Base-by-base conservation (phyloP, 2,113 vertebrate genomes). In the Brevimyrus niger region DNA sequence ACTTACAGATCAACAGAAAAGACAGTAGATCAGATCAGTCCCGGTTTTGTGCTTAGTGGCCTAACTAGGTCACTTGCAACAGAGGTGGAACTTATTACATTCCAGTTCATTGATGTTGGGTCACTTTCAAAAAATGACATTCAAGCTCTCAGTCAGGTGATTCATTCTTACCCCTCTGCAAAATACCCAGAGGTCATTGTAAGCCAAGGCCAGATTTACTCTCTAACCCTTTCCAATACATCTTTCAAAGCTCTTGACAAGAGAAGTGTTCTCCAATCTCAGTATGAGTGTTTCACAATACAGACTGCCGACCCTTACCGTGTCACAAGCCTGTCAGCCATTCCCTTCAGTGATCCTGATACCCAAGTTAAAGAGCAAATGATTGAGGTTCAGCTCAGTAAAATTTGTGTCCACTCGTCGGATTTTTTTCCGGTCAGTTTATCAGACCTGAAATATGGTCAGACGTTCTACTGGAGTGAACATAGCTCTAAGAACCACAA, bases 61-160 rank as follows among this genome's bases (percentile, higher is more conserved):
- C 94, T 98, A 96, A 96, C 94, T 9, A 96, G 97, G 91, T 93
- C 96, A 13, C 97, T 96, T 91, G 91, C 94, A 0, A 73, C 93
- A 50, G 97, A 98, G 93, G 91, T 96, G 42, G 90, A 93, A 6
- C 94, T 93, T 73, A 89, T 97, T 86, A 92, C 92, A 15, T 97
- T 98, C 94, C 97, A 97, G 91, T 88, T 97, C 17, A 96, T 97
- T 91, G 97, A 98, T 89, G 94, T 98, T 61, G 93, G 93, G 35
- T 97, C 96, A 90, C 92, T 93, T 42, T 96, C 93, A 84, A 91
- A 91, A 86, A 90, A 96, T 91, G 96, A 98, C 90, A 93, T 97
- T 88, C 91, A 95, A 65, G 93, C 88, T 1, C 91, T 98, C 84
- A 95, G 92, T 91, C 91, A 93, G 17, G 93, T 96, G 31, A 93